Base-by-base conservation (phyloP, 2,113 vertebrate species). In the Scomber colias region DNA sequence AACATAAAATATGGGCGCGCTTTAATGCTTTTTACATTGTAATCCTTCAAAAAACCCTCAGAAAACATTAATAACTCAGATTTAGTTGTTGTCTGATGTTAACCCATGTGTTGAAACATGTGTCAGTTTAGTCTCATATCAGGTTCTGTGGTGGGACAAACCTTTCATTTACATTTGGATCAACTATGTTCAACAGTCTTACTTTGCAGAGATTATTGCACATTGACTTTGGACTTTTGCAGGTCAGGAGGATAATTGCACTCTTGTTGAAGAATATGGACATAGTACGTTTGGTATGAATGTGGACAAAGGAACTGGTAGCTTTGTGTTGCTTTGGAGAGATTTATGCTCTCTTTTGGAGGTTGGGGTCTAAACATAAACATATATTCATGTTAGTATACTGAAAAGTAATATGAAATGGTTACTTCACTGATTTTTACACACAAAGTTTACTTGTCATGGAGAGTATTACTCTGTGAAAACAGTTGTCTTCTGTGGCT, bases 161-260 rank as follows among this genome's bases (percentile, higher is more conserved):
- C 1, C 1, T 66, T 54, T 69, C 44, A 45, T 59, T 74, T 15
- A 40, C 15, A 13, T 66, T 21, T 51, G 9, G n/a, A 56, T 48
- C 3, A 45, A 30, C 31, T 44, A 16, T 24, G 21, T 51, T 19
- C 45, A 51, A 53, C 45, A 71, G n/a, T 12, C 13, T 51, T 59
- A 53, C 27, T 31, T 4, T 30, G 11, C 31, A 50, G 35, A 46
- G 40, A 19, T 45, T 24, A 60, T 13, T 48, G 54, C 66, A 50
- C 5, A 6, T 16, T 51, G 71, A 50, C 19, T 71, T 46, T 70
- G 10, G 65, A 59, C 66, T 64, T 16, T 16, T 53, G 16, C 31
- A 44, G 54, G 17, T 24, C 48, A 68, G 17, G 46, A 35, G 1
- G 31, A 31, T 66, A 72, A 53, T 24, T 7, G 14, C 35, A 40